A percentile compares a stretch with the other conserved stretches of the same genome.
phyloP scores from a whole-genome alignment of 2,797 vertebrate genomes.

The Enteromius trimaculatus region DNA sequence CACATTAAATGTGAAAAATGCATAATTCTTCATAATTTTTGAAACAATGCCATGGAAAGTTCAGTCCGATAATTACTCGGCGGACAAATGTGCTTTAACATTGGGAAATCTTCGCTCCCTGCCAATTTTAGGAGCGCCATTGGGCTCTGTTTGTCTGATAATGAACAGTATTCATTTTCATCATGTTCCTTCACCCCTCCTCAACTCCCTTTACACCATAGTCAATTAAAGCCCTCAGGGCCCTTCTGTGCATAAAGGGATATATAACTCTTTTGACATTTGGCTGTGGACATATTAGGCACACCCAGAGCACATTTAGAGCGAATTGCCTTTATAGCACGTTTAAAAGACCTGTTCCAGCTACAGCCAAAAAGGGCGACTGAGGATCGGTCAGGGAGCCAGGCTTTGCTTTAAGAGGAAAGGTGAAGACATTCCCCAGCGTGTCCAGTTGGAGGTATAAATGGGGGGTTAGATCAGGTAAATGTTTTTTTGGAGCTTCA shows the following conservation, averaged over 20 bases:
- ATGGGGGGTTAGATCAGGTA: background rate
- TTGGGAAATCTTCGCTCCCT: slow-evolving; percentile 70
- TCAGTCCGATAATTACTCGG: slow-evolving; percentile 65
- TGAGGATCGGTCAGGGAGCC: slow-evolving; percentile 42
- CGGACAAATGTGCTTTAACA: slow-evolving; percentile 73
- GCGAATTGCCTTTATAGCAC: slow-evolving; percentile 62
- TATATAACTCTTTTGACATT: slow-evolving; percentile 84
- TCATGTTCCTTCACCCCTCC: slow-evolving; percentile 77
- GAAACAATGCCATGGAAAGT: slow-evolving; percentile 62
- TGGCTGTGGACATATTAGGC: slow-evolving; percentile 77
- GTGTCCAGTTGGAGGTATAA: background rate
- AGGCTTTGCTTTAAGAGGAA: slow-evolving; percentile 1
- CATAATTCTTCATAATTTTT: slow-evolving; percentile 58
- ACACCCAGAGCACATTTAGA: slow-evolving; percentile 73
- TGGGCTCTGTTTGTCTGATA: slow-evolving; percentile 79
- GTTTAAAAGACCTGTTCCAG: slow-evolving; percentile 54
- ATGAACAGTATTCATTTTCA: slow-evolving; percentile 84
- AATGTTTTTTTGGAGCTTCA: slow-evolving; percentile 14
- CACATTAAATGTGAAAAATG: slow-evolving; percentile 55
- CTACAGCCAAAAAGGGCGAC: slow-evolving; percentile 64
- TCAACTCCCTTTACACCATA: slow-evolving; percentile 81
- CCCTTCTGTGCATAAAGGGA: slow-evolving; percentile 79
- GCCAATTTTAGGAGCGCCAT: slow-evolving; percentile 73
- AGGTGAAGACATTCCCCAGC: background rate
- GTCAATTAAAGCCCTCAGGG: slow-evolving; percentile 81